Percentiles rank a stretch among this genome's conserved stretches.
Evolutionary conservation across 2,113 vertebrate genomes (phyloP).

Genomic region (Equus quagga): DNA sequence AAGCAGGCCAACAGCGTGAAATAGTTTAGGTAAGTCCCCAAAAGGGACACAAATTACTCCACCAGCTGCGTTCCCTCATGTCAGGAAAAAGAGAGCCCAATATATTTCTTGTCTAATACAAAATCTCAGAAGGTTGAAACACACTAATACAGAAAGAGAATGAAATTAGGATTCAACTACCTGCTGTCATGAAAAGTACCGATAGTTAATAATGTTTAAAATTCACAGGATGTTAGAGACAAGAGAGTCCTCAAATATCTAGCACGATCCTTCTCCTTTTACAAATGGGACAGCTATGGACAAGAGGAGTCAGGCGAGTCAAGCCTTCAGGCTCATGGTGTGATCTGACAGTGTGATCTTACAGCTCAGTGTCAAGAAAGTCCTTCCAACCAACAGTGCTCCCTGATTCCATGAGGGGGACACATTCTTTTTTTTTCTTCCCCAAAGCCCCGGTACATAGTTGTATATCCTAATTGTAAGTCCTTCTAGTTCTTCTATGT

Average conservation of each 20-base stretch:
- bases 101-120: neutral
- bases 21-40: neutral
- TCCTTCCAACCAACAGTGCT: neutral
- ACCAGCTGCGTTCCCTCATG: neutral
- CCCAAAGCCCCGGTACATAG: too few species aligned
- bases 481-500: too few species aligned
- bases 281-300: neutral
- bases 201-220: neutral
- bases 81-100: neutral
- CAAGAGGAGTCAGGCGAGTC: neutral
- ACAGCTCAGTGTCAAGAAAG: neutral
- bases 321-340: neutral
- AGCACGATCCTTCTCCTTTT: neutral
- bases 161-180: neutral
- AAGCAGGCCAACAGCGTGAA: neutral
- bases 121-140: conserved; percentile 22
- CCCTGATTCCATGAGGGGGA: neutral
- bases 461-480: too few species aligned
- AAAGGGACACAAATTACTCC: neutral
- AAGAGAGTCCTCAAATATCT: neutral
- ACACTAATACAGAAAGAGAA: conserved; percentile 18
- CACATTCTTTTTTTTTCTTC: neutral
- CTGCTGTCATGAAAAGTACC: neutral
- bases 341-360: neutral
- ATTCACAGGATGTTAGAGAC: neutral